These are phyloP conservation scores for Columba livia DNA, from an alignment of 2,113 vertebrate genomes.

Conservation along the genomic window DNA sequence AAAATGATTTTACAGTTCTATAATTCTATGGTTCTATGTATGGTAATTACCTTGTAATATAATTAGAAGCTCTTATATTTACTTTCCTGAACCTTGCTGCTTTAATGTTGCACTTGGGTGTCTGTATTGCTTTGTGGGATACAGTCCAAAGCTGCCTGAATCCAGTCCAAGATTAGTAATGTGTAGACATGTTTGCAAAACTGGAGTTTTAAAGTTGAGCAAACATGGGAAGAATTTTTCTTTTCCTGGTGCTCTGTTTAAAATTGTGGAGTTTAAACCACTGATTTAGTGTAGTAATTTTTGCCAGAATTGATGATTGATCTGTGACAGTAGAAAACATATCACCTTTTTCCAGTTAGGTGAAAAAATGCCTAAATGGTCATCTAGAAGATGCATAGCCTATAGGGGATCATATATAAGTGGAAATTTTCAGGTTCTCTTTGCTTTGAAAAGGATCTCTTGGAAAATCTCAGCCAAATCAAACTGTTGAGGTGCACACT, in stretches of 20 bases:
- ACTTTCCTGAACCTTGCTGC: conserved; percentile 27
- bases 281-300: not conserved
- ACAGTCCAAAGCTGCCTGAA: not conserved
- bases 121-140: not conserved
- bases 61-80: conserved; percentile 8
- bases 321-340: not conserved
- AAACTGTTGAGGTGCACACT: not conserved
- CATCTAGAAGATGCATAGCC: not conserved
- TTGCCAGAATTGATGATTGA: not conserved
- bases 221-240: not conserved
- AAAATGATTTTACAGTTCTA: no score
- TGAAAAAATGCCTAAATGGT: rapidly evolving
- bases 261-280: not conserved
- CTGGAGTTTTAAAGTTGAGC: not conserved
- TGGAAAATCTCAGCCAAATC: not conserved
- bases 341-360: not conserved
- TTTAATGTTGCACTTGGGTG: conserved; percentile 16
- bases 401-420: not conserved
- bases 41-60: conserved; percentile 39
- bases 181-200: not conserved
- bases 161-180: conserved; percentile 14
- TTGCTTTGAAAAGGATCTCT: not conserved
- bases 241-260: not conserved
- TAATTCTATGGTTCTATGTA: not conserved
- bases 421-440: not conserved